Evolutionary conservation across 92 coral and sea anemone species (phyloP).

Genomic region (Siderastrea siderea): DNA sequence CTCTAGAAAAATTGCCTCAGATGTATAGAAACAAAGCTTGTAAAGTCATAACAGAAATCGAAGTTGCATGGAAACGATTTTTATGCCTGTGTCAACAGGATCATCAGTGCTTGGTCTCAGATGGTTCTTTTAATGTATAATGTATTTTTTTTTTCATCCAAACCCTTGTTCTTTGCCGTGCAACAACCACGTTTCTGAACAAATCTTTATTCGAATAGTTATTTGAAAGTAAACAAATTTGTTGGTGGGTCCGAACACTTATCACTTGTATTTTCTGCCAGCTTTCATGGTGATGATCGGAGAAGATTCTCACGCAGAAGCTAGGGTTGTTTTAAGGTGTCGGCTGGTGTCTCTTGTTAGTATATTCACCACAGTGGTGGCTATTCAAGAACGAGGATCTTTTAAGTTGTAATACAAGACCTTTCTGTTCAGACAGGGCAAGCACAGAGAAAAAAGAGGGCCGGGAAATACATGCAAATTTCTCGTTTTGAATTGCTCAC

Average conservation of each 20-base stretch:
- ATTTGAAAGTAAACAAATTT: background rate
- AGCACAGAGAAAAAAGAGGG: background rate
- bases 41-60: conserved; percentile 3
- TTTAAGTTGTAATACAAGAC: no score
- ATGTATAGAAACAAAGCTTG: conserved; percentile 2
- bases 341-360: background rate
- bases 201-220: background rate
- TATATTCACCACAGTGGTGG: background rate
- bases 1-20: conserved; percentile 9
- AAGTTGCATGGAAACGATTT: background rate
- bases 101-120: conserved; percentile 1
- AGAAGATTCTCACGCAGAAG: background rate
- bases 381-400: conserved; percentile 2
- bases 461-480: background rate
- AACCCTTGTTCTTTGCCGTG: background rate
- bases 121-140: background rate
- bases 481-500: conserved; percentile 1
- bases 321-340: conserved; percentile 6
- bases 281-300: background rate
- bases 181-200: background rate
- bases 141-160: background rate
- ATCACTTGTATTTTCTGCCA: background rate
- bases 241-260: background rate
- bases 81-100: background rate
- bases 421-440: background rate